These are phyloP conservation scores for Trigoniulus corallinus DNA, from an alignment of 1,140 invertebrate genomes.

Conservation along the genomic window DNA sequence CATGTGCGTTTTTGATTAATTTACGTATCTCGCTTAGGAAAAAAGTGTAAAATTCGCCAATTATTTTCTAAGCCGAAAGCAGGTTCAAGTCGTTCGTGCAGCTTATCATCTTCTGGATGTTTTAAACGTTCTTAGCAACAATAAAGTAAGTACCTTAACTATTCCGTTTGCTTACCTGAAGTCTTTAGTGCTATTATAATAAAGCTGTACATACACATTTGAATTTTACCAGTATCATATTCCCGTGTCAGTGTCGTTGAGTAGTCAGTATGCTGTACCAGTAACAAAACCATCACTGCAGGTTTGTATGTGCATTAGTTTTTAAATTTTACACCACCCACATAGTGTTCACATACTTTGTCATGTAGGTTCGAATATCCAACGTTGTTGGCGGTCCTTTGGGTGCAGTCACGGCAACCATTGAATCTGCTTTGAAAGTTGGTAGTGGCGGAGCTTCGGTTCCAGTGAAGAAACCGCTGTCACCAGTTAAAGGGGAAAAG, in stretches of 20 bases:
- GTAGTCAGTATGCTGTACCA: constrained; percentile 45
- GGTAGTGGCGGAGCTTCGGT: constrained; percentile 56
- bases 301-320: too few relatives aligned
- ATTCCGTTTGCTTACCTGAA: too few relatives aligned
- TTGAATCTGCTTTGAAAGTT: constrained; percentile 46
- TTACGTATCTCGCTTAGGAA: constrained; percentile 35
- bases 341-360: neutral
- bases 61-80: constrained; percentile 76
- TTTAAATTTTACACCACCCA: too few relatives aligned
- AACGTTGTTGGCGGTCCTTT: constrained; percentile 68
- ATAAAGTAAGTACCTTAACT: constrained; percentile 31
- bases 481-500: constrained; percentile 34
- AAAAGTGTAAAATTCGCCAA: constrained; percentile 80
- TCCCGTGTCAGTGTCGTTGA: constrained; percentile 47
- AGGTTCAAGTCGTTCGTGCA: constrained; percentile 69
- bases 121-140: constrained; percentile 46
- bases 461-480: constrained; percentile 44
- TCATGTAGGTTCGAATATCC: constrained; percentile 44
- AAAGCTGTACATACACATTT: too few relatives aligned
- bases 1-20: constrained; percentile 2
- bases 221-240: constrained; percentile 31
- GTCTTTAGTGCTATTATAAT: too few relatives aligned
- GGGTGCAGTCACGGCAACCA: constrained; percentile 45
- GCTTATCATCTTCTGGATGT: constrained; percentile 61
- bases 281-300: neutral